Evolutionary conservation across 1,140 invertebrate genomes (phyloP).

Genomic region (Drosophila sechellia): DNA sequence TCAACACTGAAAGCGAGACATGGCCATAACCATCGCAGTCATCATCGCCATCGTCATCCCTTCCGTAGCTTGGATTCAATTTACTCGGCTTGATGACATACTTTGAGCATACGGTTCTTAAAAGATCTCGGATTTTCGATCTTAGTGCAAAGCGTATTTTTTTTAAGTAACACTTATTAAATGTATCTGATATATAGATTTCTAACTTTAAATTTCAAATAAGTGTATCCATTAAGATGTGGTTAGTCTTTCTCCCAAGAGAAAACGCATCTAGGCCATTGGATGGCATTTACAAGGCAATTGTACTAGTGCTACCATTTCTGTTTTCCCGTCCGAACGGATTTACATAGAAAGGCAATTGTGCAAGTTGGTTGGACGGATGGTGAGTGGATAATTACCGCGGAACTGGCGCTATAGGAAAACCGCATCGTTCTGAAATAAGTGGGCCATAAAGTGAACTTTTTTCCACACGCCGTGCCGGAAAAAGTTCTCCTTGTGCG

Average conservation of each 20-base stretch:
- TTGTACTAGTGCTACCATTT: constrained; percentile 27
- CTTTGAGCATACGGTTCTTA: constrained; percentile 3
- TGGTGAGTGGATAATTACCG: constrained; percentile 72
- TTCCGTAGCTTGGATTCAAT: constrained; percentile 28
- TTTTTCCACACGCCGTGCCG: constrained; percentile 45
- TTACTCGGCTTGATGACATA: constrained; percentile 24
- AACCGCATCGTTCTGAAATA: constrained; percentile 65
- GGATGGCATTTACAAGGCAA: constrained; percentile 13
- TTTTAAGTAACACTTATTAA: too few relatives aligned
- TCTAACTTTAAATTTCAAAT: too few relatives aligned
- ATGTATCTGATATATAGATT: neutral
- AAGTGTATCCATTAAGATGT: too few relatives aligned
- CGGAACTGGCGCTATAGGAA: constrained; percentile 39
- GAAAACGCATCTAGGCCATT: constrained; percentile 6
- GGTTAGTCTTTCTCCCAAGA: neutral
- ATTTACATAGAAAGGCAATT: constrained; percentile 62
- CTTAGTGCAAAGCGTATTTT: too few relatives aligned
- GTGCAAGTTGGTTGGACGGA: constrained; percentile 43
- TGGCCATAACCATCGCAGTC: constrained; percentile 32
- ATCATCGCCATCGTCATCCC: constrained; percentile 6
- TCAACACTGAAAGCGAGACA: constrained; percentile 75
- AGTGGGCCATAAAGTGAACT: constrained; percentile 76
- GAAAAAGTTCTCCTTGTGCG: constrained; percentile 55
- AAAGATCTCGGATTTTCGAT: too few relatives aligned
- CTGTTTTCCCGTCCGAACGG: constrained; percentile 5